Evolutionary conservation across 2,113 vertebrate species (phyloP), one percentile per base, ranked within the genome.

Genomic region (Amia ocellicauda): DNA sequence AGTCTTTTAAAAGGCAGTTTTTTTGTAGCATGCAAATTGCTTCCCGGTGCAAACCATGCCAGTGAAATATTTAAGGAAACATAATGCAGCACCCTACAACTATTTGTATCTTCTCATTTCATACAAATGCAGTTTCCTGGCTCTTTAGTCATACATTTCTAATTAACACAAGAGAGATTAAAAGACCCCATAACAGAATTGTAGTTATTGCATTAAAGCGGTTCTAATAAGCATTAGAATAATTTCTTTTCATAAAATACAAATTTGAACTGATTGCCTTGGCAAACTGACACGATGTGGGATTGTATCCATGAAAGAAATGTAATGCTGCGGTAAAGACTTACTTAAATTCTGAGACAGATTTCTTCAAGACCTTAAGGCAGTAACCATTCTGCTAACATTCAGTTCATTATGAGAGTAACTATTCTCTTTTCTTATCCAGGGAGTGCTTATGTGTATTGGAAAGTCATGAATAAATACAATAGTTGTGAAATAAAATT

Each of bases 81-180:
- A 58, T 70, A 66, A 59, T 70, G 54, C 63, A 58, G 71, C 66
- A 60, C 69, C 69, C 68, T 70, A 81, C 76, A 74, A 78, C 79
- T 71, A 58, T 68, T 70, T 3, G 61, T 56, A 31, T 57, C 74
- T 78, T 78, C 74, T 75, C 60, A 75, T 78, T 80, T 70, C 40
- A 64, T 69, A 50, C 7, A 70, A 72, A 79, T 76, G 77, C 63
- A 75, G 68, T 67, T 73, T 69, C 26, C 54, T 51, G 54, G 58
- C 56, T 62, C 66, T 85, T 82, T 79, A 82, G 75, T 81, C 74
- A 81, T 69, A 80, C 74, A 55, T 71, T 78, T 83, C 78, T 79
- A 80, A 83, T 80, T 75, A 83, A 71, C 64, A 68, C 62, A 68
- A 74, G 69, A 60, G 63, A 74, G 69, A 82, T 83, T 78, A 77